Evolutionary conservation across 2,888 invertebrate species (phyloP).

Genomic region (Hirtodrosophila trivittata): DNA sequence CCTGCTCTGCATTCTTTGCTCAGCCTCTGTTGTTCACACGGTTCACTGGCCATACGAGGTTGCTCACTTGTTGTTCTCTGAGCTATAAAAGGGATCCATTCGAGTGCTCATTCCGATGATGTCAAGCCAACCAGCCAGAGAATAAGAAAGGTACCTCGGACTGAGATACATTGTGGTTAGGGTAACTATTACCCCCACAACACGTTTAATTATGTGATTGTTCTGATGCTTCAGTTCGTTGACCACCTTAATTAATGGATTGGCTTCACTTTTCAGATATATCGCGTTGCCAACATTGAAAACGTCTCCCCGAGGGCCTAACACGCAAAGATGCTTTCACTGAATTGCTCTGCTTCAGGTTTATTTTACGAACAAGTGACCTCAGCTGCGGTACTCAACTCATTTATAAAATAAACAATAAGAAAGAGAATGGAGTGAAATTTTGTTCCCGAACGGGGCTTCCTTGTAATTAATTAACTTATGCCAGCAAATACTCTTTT

Average conservation of each 20-base stretch:
- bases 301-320: not conserved
- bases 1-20: not conserved
- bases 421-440: too few relatives aligned
- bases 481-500: too few relatives aligned
- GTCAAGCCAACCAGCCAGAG: constrained; percentile 26
- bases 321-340: constrained; percentile 27
- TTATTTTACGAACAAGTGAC: constrained; percentile 20
- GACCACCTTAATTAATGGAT: constrained; percentile 50
- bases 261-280: constrained; percentile 54
- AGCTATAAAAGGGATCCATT: constrained; percentile 34
- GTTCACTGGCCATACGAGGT: constrained; percentile 49
- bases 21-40: constrained; percentile 33
- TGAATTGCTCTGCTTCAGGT: constrained; percentile 23
- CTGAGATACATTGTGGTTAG: not conserved
- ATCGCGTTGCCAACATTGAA: constrained; percentile 31
- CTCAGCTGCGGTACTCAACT: constrained; percentile 15
- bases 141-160: constrained; percentile 24
- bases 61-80: constrained; percentile 41
- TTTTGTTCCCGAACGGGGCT: too few relatives aligned
- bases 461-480: too few relatives aligned
- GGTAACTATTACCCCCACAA: constrained; percentile 1
- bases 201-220: constrained; percentile 47
- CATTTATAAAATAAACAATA: too few relatives aligned
- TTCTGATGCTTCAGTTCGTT: constrained; percentile 43
- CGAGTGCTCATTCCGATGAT: constrained; percentile 11